These are phyloP conservation scores for Acrocyrtus sp. DNA, from an alignment of 2,888 invertebrate species.

Conservation along the genomic window DNA sequence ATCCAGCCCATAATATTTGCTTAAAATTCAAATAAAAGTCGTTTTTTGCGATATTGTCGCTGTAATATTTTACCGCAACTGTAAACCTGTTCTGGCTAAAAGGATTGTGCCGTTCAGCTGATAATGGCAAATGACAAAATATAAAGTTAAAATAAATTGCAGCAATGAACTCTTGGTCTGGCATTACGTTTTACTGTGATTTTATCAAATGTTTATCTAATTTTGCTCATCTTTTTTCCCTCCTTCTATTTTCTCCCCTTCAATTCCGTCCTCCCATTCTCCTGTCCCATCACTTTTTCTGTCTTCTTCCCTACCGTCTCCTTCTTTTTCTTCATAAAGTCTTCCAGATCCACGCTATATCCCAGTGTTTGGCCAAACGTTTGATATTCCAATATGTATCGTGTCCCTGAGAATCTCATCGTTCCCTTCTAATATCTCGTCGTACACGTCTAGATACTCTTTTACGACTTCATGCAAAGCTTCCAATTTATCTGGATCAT, in stretches of 20 bases:
- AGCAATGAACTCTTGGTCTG: too few relatives aligned
- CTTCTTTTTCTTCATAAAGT: slow-evolving; percentile 17
- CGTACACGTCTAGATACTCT: slow-evolving; percentile 40
- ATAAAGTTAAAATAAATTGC: too few relatives aligned
- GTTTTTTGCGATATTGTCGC: too few relatives aligned
- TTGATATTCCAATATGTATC: slow-evolving; percentile 25
- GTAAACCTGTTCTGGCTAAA: too few relatives aligned
- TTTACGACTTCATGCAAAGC: slow-evolving; percentile 29
- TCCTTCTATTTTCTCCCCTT: too few relatives aligned
- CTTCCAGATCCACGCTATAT: slow-evolving; percentile 25
- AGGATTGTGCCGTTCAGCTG: too few relatives aligned
- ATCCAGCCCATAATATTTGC: slow-evolving; percentile 67
- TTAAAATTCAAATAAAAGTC: slow-evolving; percentile 63
- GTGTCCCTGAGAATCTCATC: slow-evolving; percentile 30
- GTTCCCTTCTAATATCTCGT: slow-evolving; percentile 40
- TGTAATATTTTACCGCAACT: too few relatives aligned
- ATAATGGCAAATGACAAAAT: too few relatives aligned
- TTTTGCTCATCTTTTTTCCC: too few relatives aligned
- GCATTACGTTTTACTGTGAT: too few relatives aligned
- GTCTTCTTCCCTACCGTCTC: not conserved
- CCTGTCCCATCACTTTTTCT: not conserved
- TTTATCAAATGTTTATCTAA: too few relatives aligned
- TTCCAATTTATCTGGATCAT: slow-evolving; percentile 25
- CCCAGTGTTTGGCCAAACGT: slow-evolving; percentile 36
- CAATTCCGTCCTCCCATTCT: too few relatives aligned